Evolutionary conservation across 2,113 vertebrate species (phyloP), one percentile per base, ranked within the genome.

Genomic region (Phalacrocorax carbo): DNA sequence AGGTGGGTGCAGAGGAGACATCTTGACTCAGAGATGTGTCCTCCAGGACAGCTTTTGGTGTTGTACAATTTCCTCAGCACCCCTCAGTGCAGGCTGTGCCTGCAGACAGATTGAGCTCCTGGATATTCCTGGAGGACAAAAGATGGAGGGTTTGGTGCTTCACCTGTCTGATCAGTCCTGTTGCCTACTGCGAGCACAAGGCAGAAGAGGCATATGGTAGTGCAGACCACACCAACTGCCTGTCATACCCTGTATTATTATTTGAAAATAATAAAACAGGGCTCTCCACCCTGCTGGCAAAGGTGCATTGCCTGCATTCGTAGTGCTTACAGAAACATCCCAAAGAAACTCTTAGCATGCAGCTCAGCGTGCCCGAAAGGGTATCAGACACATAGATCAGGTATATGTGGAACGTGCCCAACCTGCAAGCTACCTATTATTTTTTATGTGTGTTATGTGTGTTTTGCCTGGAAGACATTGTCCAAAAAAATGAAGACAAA

Each of bases 1-100:
- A 82, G 21, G 4, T 87, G 19, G 18, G 36, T 0, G 4, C 15
- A 49, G 51, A 1, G 2, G 26, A 68, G 46, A 30, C 1, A 0
- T 40, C 48, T 65, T 8, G 0, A 30, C 55, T 58, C 42, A 42
- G 48, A 11, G 4, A 42, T 15, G 16, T 26, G 7, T 81, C 51
- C 55, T 72, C 57, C 52, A 42, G 38, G 57, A n/a, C 3, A 17
- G 57, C 32, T 86, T 73, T 68, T 54, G 30, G 30, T 70, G 51
- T 6, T 2, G 1, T 38, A 8, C 3, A 22, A 19, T 27, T 68
- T 54, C 54, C 54, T 32, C n/a, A 42, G 12, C 38, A 69, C 16
- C 20, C 65, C 38, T 69, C 36, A 52, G 48, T 7, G 21, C 29
- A 48, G 17, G 17, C 14, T 51, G 49, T 44, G 32, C 72, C 58